Percentiles rank a stretch among this genome's conserved stretches.
Evolutionary conservation across 2,113 vertebrate genomes (phyloP).

Genomic region (Leucoraja erinaceus): DNA sequence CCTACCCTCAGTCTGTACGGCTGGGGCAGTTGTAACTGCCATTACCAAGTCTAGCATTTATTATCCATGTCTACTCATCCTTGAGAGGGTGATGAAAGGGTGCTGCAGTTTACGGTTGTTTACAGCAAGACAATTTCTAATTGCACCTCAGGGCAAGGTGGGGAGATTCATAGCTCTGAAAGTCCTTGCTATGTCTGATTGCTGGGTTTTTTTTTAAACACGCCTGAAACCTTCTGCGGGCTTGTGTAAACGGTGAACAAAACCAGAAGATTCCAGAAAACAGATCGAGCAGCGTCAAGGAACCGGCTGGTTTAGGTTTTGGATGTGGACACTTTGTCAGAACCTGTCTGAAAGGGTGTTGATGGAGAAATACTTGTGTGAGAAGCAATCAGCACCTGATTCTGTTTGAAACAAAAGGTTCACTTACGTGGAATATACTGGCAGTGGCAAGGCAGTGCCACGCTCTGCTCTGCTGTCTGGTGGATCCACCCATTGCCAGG

Average conservation of each 20-base stretch:
- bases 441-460: no score
- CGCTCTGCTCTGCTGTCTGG: no score
- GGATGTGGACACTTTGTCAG: background rate
- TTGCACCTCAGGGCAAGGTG: background rate
- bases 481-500: no score
- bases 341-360: background rate
- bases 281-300: background rate
- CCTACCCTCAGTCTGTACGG: no score
- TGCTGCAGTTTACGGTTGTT: background rate
- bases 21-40: background rate
- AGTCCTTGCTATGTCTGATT: background rate
- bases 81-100: background rate
- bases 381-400: background rate
- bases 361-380: background rate
- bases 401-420: background rate
- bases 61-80: background rate
- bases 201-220: background rate
- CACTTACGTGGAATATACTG: no score
- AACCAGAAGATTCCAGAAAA: background rate
- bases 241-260: background rate
- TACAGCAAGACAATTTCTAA: background rate
- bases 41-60: background rate
- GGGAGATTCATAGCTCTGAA: background rate
- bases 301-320: background rate
- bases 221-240: background rate